phyloP scores from a whole-genome alignment of 2,113 vertebrate genomes.

The Pipra filicauda region DNA sequence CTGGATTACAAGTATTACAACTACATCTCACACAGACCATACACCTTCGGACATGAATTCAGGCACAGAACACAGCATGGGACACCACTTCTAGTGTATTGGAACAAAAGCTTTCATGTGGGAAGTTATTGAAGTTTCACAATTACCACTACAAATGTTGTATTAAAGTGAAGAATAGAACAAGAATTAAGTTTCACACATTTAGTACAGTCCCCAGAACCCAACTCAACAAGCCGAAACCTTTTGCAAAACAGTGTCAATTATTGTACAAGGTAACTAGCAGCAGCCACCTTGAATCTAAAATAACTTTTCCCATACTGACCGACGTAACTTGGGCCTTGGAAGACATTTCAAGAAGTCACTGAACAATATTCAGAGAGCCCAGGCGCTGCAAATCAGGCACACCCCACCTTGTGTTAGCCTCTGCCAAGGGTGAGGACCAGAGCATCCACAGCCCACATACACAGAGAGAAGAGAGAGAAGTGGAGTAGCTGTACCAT shows the following conservation, averaged over 20 bases:
- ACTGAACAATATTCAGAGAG: neutral
- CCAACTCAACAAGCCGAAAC: neutral
- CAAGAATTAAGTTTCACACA: neutral
- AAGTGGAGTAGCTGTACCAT: neutral
- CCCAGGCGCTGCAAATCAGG: neutral
- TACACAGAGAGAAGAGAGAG: too few species aligned
- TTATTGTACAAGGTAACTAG: neutral
- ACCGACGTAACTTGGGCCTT: neutral
- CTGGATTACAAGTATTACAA: neutral
- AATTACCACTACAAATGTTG: neutral
- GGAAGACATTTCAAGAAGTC: neutral
- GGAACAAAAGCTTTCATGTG: neutral
- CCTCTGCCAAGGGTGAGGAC: neutral
- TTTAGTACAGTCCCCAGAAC: neutral
- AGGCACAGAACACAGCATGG: neutral
- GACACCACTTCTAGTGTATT: neutral
- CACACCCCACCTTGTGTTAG: neutral
- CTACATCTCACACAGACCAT: neutral
- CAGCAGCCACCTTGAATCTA: neutral
- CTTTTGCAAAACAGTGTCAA: neutral
- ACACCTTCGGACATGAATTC: neutral
- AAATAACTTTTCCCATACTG: neutral
- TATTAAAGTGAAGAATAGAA: neutral
- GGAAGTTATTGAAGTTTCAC: neutral
- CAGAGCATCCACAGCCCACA: rapidly evolving